These are phyloP conservation scores for Eulithis prunata DNA, from an alignment of 2,888 invertebrate genomes.

Conservation along the genomic window DNA sequence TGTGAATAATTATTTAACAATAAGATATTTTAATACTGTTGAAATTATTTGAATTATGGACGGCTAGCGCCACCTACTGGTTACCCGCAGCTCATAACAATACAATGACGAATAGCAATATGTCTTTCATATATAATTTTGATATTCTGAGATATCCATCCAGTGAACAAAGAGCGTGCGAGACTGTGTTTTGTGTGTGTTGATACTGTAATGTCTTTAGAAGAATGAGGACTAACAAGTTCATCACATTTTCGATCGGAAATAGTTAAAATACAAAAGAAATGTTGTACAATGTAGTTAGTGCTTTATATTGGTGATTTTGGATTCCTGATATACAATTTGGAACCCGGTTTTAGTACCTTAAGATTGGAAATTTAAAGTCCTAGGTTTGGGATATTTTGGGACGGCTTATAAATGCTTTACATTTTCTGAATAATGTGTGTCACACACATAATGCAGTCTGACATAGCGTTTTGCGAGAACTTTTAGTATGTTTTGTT, in stretches of 20 bases:
- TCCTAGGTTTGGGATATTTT: constrained; percentile 10
- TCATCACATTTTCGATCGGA: constrained; percentile 13
- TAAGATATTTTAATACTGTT: no score
- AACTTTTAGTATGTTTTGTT: constrained; percentile 36
- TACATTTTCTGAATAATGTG: constrained; percentile 28
- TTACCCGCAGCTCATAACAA: neutral
- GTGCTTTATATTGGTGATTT: constrained; percentile 34
- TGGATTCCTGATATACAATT: constrained; percentile 14
- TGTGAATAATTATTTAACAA: no score
- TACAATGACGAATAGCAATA: neutral
- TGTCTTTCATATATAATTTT: neutral
- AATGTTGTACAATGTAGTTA: constrained; percentile 30
- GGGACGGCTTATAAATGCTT: constrained; percentile 29
- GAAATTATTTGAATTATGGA: no score
- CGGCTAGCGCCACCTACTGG: neutral
- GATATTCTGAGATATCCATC: constrained; percentile 1
- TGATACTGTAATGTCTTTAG: constrained; percentile 55
- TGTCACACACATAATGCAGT: constrained; percentile 67
- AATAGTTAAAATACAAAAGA: neutral
- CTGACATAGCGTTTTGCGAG: constrained; percentile 51
- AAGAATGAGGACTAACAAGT: constrained; percentile 37
- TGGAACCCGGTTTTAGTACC: constrained; percentile 3
- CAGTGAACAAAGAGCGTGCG: constrained; percentile 56
- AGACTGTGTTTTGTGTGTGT: constrained; percentile 75
- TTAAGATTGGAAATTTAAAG: constrained; percentile 5